Conservation (phyloP, 1,140 invertebrate genomes). For the Arion vulgaris region DNA sequence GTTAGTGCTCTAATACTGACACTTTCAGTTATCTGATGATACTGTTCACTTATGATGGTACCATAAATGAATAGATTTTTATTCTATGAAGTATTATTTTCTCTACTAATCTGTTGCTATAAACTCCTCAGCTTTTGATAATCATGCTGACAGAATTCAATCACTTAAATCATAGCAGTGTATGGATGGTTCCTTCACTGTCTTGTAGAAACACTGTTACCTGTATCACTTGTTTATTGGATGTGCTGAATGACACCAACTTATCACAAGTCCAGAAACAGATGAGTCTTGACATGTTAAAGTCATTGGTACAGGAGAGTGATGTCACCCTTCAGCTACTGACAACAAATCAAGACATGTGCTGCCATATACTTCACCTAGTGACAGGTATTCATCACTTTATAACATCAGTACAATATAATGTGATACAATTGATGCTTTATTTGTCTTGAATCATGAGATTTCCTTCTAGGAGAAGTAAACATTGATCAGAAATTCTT, state of each 20-base stretch:
- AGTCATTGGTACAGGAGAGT: neutral
- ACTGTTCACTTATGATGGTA: no score
- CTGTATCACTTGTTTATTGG: constrained; percentile 1
- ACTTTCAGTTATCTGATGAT: no score
- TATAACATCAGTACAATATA: no score
- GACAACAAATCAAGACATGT: neutral
- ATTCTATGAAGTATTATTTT: no score
- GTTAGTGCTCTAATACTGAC: no score
- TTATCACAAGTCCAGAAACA: constrained; percentile 18
- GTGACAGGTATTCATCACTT: neutral
- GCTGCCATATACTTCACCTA: neutral
- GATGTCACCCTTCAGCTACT: neutral
- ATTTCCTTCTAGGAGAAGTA: no score
- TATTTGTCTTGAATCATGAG: no score
- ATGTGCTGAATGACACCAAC: neutral
- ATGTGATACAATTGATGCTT: no score
- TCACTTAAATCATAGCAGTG: neutral
- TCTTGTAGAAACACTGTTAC: neutral
- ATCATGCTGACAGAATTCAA: neutral
- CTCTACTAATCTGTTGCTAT: no score
- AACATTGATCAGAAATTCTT: neutral
- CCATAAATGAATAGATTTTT: no score
- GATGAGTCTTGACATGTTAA: neutral
- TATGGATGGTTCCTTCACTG: neutral
- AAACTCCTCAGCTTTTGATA: no score